Conservation (phyloP, 2,888 invertebrate species). For the Dendrolimus houi region DNA sequence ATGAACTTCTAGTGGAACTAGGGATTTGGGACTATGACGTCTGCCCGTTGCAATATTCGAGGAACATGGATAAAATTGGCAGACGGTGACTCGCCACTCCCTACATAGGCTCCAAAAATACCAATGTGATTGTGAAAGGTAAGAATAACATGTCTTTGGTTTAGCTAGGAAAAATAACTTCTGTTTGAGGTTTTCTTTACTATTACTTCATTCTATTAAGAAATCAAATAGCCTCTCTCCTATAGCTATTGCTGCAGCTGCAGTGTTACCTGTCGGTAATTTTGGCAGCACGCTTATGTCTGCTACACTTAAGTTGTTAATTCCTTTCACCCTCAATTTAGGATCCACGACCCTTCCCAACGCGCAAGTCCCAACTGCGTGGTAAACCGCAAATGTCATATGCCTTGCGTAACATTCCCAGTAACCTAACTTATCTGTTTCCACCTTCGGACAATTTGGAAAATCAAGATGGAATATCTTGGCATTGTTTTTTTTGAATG, state of each 20-base stretch:
- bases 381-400: slow-evolving; percentile 39
- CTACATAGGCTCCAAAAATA: too few relatives aligned
- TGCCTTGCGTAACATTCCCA: slow-evolving; percentile 48
- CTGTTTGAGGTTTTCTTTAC: too few relatives aligned
- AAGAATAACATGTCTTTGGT: too few relatives aligned
- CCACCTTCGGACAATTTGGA: slow-evolving; percentile 26
- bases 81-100: too few relatives aligned
- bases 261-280: slow-evolving; percentile 39
- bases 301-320: slow-evolving; percentile 32
- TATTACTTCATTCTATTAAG: slow-evolving; percentile 12
- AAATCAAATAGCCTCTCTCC: slow-evolving; percentile 42
- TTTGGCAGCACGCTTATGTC: slow-evolving; percentile 35
- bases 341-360: slow-evolving; percentile 38
- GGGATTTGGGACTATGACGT: too few relatives aligned
- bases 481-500: slow-evolving; percentile 23
- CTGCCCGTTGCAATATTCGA: too few relatives aligned
- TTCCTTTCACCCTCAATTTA: slow-evolving; percentile 34
- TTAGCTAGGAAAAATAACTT: too few relatives aligned
- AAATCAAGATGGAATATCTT: slow-evolving; percentile 24
- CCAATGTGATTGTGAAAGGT: too few relatives aligned
- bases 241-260: slow-evolving; percentile 38
- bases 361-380: slow-evolving; percentile 40
- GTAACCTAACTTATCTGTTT: slow-evolving; percentile 18
- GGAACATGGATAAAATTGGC: too few relatives aligned
- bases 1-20: too few relatives aligned